These are phyloP conservation scores for Mesaphorura yosii DNA, from an alignment of 1,140 invertebrate species.

Conservation along the genomic window DNA sequence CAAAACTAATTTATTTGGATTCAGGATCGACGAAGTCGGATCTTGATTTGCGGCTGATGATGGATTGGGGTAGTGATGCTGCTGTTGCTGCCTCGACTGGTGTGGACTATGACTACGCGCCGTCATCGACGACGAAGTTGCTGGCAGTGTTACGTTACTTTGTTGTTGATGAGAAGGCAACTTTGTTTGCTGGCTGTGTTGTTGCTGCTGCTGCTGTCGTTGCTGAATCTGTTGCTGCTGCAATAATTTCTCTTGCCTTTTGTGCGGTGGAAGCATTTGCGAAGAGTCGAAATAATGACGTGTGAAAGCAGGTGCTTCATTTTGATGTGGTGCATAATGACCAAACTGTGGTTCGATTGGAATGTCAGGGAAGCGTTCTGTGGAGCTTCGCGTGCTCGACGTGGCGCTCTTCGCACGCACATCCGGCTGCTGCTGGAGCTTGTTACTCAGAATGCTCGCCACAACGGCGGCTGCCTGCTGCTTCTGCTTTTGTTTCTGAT, in stretches of 20 bases:
- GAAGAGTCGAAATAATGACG: constrained; percentile 30
- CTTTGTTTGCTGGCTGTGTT: background rate
- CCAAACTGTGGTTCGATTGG: constrained; percentile 13
- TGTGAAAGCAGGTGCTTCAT: constrained; percentile 27
- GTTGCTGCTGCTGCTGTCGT: background rate
- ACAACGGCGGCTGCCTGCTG: constrained; percentile 11
- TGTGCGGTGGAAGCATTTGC: constrained; percentile 12
- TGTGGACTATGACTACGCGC: background rate
- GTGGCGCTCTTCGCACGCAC: no score
- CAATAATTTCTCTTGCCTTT: background rate
- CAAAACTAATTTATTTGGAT: background rate
- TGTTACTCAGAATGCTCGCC: no score
- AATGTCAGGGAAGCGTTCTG: constrained; percentile 1
- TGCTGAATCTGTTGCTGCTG: background rate
- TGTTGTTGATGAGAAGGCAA: background rate
- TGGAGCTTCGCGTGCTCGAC: background rate
- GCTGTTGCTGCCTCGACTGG: background rate
- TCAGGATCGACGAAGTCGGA: background rate
- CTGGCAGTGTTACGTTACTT: constrained; percentile 1
- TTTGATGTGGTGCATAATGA: background rate
- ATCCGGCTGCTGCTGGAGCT: no score
- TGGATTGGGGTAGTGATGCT: background rate
- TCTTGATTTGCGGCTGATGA: background rate
- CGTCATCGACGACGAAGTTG: background rate
- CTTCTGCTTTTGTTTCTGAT: constrained; percentile 6